Base-by-base conservation (phyloP, 2,888 invertebrate genomes). In the Napeogenes sylphis region DNA sequence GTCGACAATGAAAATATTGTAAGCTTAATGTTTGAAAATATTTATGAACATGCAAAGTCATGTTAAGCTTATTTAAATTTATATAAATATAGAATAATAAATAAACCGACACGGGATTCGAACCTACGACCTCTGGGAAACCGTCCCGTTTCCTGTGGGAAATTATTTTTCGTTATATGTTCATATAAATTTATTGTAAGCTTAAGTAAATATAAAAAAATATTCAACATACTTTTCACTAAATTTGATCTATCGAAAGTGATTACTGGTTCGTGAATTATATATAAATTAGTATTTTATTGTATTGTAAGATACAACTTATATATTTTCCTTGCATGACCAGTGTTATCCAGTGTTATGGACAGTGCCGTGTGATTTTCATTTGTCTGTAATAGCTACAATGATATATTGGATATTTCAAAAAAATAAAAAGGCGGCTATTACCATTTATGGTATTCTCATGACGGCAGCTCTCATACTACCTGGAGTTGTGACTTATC, bases 341-440 rank as follows among this genome's bases (percentile, higher is more conserved):
- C 71, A 79, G 79, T 77, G 77, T 21, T 67, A 69, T 46, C 65
- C 65, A 13, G 60, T 73, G 0, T 35, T 72, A 4, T 80, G 79
- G 79, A 77, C 75, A 61, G 67, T 77, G 12, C 63, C 72, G 0
- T 71, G 70, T 3, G 79, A 80, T 64, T 80, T 69, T 64, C 78
- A 79, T 13, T 63, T 77, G 21, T 68, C 73, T 2, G 62, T 75
- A 0, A 47, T 76, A 0, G 71, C 69, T 0, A 63, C 69, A 0
- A 4, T 73, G 4, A 54, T 79, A 12, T 74, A 65, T 61, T 73
- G 65, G 61, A 8, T 76, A n/a, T 75, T 69, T 56, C 61, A 63
- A 6, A 67, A 61, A 35, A 63, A 67, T 14, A 63, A 58, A 2
- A 61, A 63, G 2, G 14, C 56, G 14, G 74, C 69, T 30, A 67